These are phyloP conservation scores for Plebejus anna DNA, from an alignment of 2,888 invertebrate genomes.

Conservation along the genomic window DNA sequence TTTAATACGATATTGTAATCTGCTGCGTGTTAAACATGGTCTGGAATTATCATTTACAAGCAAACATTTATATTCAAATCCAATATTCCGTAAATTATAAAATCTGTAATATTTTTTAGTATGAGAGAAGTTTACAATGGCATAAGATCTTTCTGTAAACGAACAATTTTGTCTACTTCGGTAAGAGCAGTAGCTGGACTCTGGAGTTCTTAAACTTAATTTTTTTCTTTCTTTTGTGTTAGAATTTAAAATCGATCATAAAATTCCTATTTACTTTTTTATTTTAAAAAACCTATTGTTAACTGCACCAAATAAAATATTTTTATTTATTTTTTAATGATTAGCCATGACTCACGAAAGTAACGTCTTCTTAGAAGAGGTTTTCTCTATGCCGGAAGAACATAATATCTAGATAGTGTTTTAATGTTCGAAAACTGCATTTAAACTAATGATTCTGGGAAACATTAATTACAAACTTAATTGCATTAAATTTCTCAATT, in stretches of 20 bases:
- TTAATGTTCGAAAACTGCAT: slow-evolving; percentile 6
- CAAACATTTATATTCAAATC: neutral
- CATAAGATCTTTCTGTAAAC: too few relatives aligned
- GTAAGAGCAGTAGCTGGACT: too few relatives aligned
- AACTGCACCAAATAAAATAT: too few relatives aligned
- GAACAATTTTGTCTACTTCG: too few relatives aligned
- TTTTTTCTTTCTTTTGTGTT: too few relatives aligned
- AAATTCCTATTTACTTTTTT: too few relatives aligned
- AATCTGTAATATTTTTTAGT: neutral
- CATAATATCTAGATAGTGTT: neutral
- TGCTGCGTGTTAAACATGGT: slow-evolving; percentile 5
- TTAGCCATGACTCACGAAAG: neutral
- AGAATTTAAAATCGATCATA: too few relatives aligned
- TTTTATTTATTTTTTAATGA: neutral
- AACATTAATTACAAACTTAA: neutral
- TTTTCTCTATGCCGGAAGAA: neutral
- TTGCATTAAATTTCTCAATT: slow-evolving; percentile 4
- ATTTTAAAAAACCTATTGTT: too few relatives aligned
- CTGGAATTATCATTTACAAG: neutral
- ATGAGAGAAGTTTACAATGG: neutral
- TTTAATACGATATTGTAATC: slow-evolving; percentile 15
- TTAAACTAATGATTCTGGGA: neutral
- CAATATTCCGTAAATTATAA: neutral
- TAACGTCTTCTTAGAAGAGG: neutral
- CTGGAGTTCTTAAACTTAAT: too few relatives aligned